These are phyloP conservation scores for Trachymyrmex septentrionalis DNA, from an alignment of 1,140 invertebrate genomes.

Conservation along the genomic window DNA sequence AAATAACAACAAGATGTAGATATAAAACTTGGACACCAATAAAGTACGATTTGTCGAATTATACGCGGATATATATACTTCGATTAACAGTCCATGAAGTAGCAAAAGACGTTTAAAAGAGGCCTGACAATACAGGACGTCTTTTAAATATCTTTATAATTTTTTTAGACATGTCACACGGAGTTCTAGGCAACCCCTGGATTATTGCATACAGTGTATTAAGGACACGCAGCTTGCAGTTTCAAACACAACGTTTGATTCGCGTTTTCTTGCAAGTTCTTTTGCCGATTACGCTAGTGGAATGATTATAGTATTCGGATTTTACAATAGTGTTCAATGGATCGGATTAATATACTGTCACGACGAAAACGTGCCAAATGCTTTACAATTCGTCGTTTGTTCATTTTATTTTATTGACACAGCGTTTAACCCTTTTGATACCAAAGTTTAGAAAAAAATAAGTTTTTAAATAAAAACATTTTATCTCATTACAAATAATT, in stretches of 20 bases:
- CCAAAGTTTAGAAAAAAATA: not conserved
- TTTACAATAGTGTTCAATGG: conserved; percentile 62
- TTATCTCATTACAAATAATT: not conserved
- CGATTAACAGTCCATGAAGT: not conserved
- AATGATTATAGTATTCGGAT: conserved; percentile 60
- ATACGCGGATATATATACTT: not conserved
- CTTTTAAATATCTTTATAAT: conserved; percentile 27
- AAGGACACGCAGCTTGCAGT: conserved; percentile 31
- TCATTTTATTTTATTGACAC: conserved; percentile 9
- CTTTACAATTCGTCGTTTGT: not conserved
- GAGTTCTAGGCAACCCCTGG: conserved; percentile 6
- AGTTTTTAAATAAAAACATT: not conserved
- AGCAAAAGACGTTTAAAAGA: conserved; percentile 29
- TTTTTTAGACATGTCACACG: conserved; percentile 6
- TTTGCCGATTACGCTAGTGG: conserved; percentile 68
- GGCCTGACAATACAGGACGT: not conserved
- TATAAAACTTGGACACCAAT: not conserved
- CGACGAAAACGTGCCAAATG: conserved; percentile 30
- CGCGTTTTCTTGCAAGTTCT: conserved; percentile 34
- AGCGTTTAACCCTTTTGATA: conserved; percentile 8
- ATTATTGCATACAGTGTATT: conserved; percentile 12
- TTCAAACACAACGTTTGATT: conserved; percentile 28
- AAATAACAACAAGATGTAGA: not conserved
- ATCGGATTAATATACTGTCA: conserved; percentile 70
- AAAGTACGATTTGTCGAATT: conserved; percentile 7